A percentile compares a stretch with the other conserved stretches of the same genome.
Evolutionary conservation across 2,888 invertebrate genomes (phyloP).

Genomic region (Limnephilus lunatus): DNA sequence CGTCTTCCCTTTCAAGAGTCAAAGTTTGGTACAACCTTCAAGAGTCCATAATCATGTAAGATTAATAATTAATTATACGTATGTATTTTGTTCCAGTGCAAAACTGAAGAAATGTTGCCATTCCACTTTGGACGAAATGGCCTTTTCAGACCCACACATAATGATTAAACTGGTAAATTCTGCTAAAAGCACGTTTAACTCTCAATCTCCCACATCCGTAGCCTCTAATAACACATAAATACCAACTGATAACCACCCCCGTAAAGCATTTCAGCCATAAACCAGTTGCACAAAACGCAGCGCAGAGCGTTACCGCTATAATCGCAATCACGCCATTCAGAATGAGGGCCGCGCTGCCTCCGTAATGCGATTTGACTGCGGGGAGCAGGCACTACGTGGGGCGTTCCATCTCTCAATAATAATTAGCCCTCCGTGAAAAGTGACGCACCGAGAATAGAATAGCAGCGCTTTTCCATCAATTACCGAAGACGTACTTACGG

Average conservation of each 20-base stretch:
- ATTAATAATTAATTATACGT: neutral
- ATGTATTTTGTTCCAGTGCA: neutral
- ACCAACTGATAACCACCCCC: neutral
- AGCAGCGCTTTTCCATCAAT: neutral
- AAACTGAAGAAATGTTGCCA: neutral
- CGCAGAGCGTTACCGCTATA: neutral
- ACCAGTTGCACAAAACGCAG: neutral
- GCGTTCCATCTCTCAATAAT: conserved; percentile 7
- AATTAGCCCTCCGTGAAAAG: conserved; percentile 50
- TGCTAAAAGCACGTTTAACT: neutral
- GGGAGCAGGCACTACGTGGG: conserved; percentile 29
- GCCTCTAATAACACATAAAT: neutral
- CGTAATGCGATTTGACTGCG: conserved; percentile 61
- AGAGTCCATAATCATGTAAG: neutral
- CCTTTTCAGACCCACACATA: neutral
- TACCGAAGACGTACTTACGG: neutral
- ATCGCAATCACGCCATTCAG: conserved; percentile 50
- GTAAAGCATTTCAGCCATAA: neutral
- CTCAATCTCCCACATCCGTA: neutral
- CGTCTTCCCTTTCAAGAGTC: no score
- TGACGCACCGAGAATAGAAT: conserved; percentile 8
- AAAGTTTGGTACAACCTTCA: neutral
- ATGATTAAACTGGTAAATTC: neutral
- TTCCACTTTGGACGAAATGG: neutral
- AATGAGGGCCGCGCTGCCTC: conserved; percentile 31